These are phyloP conservation scores for Drosophila seguyi DNA, from an alignment of 1,140 invertebrate genomes.

Conservation along the genomic window DNA sequence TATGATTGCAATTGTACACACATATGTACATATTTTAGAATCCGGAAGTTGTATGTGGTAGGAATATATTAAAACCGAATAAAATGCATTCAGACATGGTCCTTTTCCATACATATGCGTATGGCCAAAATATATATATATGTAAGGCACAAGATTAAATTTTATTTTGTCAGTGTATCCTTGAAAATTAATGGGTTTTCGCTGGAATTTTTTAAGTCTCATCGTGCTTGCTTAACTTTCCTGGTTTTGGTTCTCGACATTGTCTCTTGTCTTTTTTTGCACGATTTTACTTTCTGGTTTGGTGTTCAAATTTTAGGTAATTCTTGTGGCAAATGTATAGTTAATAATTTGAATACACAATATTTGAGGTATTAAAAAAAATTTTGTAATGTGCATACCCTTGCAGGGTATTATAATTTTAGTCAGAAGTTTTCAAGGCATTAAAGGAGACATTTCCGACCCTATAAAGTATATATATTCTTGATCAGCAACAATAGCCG, in stretches of 20 bases:
- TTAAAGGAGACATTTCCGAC: too few species aligned
- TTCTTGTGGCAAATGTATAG: not conserved
- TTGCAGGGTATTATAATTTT: too few species aligned
- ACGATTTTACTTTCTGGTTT: not conserved
- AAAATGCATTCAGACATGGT: not conserved
- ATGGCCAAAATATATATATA: too few species aligned
- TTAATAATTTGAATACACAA: not conserved
- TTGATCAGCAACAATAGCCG: too few species aligned
- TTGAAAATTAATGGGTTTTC: conserved; percentile 76
- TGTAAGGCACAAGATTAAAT: not conserved
- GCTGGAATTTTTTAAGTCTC: conserved; percentile 47
- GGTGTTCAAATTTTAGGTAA: not conserved
- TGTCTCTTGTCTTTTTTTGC: conserved; percentile 1
- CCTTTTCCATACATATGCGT: not conserved
- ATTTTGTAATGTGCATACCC: too few species aligned
- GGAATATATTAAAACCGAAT: not conserved
- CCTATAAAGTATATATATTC: too few species aligned
- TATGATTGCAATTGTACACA: too few species aligned
- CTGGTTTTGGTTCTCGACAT: not conserved
- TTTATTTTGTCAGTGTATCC: conserved; percentile 41
- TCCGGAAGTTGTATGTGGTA: too few species aligned
- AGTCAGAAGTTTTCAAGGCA: too few species aligned
- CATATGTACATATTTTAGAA: too few species aligned
- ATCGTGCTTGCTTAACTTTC: conserved; percentile 16
- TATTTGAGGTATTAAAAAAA: too few species aligned